These are phyloP conservation scores for Epistrophe eligans DNA, from an alignment of 2,888 invertebrate genomes.

Conservation along the genomic window DNA sequence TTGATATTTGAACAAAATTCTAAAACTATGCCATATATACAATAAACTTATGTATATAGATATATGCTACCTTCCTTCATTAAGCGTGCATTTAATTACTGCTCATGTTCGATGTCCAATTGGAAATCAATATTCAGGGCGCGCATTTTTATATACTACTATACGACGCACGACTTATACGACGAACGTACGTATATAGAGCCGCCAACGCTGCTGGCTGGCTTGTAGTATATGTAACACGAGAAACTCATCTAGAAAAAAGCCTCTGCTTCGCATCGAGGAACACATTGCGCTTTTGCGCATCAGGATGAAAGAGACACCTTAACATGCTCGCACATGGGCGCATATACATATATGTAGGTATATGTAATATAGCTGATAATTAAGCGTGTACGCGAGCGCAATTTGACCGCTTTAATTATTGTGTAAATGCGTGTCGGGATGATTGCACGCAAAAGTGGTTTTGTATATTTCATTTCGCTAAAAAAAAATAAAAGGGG, in stretches of 20 bases:
- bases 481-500: neutral
- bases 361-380: constrained; percentile 44
- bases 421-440: constrained; percentile 75
- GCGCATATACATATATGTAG: too few species aligned
- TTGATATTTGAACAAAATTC: neutral
- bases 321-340: constrained; percentile 59
- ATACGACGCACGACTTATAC: constrained; percentile 1
- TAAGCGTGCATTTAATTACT: constrained; percentile 71
- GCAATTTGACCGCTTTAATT: constrained; percentile 75
- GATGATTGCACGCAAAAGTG: constrained; percentile 60
- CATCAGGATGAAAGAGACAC: constrained; percentile 65
- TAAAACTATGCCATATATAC: neutral
- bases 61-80: too few species aligned
- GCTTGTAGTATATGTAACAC: neutral
- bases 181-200: neutral
- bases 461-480: constrained; percentile 51
- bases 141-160: constrained; percentile 38
- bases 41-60: neutral
- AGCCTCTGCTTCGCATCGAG: constrained; percentile 5
- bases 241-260: constrained; percentile 27
- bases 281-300: constrained; percentile 43
- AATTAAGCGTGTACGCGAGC: constrained; percentile 75
- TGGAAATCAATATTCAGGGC: constrained; percentile 73
- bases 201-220: constrained; percentile 33
- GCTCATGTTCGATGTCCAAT: constrained; percentile 60